Base-by-base conservation (phyloP, 2,113 vertebrate genomes). In the Prolemur simus region DNA sequence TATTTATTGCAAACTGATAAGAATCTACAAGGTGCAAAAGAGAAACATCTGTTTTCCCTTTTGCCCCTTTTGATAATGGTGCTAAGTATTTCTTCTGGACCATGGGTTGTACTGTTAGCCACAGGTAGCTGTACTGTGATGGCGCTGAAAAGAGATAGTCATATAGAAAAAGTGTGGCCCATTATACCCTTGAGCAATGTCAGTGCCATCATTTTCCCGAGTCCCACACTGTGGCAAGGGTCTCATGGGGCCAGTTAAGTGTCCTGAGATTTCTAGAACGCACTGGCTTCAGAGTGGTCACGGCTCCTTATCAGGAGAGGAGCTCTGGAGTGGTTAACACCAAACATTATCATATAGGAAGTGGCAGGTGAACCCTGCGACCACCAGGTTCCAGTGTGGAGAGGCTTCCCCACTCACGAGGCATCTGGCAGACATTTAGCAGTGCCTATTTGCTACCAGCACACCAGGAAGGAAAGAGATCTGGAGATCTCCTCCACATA, bases 1-100 rank as follows among this genome's bases (percentile, higher is more conserved):
- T 80, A 69, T 93, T 87, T 91, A 68, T 63, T 93, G 69, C 39
- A 78, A 93, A 45, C 29, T 69, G 47, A 49, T 84, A 91, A 80
- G 49, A 66, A 88, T 39, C 64, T 76, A 27, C 18, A 84, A 90
- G 52, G 89, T 73, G 66, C 42, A 93, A 96, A 17, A 91, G 37
- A 69, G 74, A 89, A 71, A 85, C 66, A 71, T 76, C 56, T 21
- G 0, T 56, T 23, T 23, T 42, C 13, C 18, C 5, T 87, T 96
- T 66, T 80, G 20, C 12, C n/a, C 10, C n/a, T 85, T 63, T 42
- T 78, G 15, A 87, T 76, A 78, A 87, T 58, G 47, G 27, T 39
- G 3, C 34, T 89, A 32, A 86, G 14, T 20, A 42, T 87, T 89
- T 92, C 52, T 91, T 85, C 27, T 54, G 68, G 42, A 20, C 42